Conservation (phyloP, 2,797 vertebrate genomes). For the Hybognathus amarus region DNA sequence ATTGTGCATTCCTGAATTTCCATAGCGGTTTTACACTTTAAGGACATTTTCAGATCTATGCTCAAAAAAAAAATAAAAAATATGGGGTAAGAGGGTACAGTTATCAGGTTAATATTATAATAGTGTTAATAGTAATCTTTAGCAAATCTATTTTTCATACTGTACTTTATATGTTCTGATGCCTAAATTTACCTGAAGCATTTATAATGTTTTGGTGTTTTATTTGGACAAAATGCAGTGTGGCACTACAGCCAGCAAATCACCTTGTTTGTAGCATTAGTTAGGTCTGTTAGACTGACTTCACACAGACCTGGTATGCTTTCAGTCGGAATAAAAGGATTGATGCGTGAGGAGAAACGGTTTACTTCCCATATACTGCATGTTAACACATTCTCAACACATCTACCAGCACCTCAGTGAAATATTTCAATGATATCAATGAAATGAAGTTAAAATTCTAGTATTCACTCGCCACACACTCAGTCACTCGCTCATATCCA, state of each 20-base stretch:
- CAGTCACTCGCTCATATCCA: conserved; percentile 53
- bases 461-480: conserved; percentile 16
- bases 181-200: neutral
- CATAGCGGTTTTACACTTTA: too few species aligned
- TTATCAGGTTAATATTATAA: too few species aligned
- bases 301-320: neutral
- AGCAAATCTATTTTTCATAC: neutral
- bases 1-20: too few species aligned
- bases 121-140: neutral
- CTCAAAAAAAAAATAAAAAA: too few species aligned
- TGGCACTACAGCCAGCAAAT: neutral
- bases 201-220: neutral
- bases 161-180: neutral
- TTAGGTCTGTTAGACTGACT: neutral
- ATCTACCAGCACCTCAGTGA: neutral
- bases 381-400: neutral
- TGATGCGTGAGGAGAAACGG: neutral
- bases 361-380: neutral
- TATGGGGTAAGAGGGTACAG: too few species aligned
- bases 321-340: neutral
- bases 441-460: neutral
- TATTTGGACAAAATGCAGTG: too few species aligned
- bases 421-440: neutral
- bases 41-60: neutral
- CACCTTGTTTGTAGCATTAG: neutral